phyloP scores from a whole-genome alignment of 2,797 vertebrate species.

The Ctenopoma kingsleyae region DNA sequence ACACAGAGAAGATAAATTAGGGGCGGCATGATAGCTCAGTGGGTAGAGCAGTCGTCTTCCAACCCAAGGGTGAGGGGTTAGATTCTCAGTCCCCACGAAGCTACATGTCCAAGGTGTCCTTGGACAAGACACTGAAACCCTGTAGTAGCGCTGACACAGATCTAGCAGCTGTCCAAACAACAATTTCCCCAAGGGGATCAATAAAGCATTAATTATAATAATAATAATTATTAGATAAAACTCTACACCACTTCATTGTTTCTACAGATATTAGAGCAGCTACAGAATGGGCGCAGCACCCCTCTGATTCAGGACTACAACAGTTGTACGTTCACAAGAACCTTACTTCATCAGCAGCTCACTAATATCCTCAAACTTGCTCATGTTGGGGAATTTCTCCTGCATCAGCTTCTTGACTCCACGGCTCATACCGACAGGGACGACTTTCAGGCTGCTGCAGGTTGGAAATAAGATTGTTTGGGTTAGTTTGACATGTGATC shows the following conservation, averaged over 20 bases:
- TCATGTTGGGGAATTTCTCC: constrained; percentile 94
- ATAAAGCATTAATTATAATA: too few species aligned
- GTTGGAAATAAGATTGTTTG: neutral
- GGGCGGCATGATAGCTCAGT: too few species aligned
- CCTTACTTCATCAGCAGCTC: constrained; percentile 93
- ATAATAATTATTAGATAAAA: neutral
- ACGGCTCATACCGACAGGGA: constrained; percentile 93
- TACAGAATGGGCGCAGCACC: neutral
- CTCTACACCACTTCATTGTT: too few species aligned
- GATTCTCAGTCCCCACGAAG: too few species aligned
- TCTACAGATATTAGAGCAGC: neutral
- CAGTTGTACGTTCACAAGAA: neutral
- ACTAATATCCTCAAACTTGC: constrained; percentile 92
- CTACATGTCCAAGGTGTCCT: too few species aligned
- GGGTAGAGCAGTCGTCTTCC: too few species aligned
- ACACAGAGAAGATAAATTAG: too few species aligned
- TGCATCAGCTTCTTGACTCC: constrained; percentile 96
- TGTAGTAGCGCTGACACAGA: too few species aligned
- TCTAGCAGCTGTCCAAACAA: too few species aligned
- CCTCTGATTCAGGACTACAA: neutral
- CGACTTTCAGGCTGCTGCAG: constrained; percentile 93
- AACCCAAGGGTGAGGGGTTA: too few species aligned
- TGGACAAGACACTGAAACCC: too few species aligned
- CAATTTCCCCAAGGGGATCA: too few species aligned
- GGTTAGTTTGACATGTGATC: neutral